Conservation (phyloP, 35 echinoderm and acorn worm genomes). For the Ptychodera flava region DNA sequence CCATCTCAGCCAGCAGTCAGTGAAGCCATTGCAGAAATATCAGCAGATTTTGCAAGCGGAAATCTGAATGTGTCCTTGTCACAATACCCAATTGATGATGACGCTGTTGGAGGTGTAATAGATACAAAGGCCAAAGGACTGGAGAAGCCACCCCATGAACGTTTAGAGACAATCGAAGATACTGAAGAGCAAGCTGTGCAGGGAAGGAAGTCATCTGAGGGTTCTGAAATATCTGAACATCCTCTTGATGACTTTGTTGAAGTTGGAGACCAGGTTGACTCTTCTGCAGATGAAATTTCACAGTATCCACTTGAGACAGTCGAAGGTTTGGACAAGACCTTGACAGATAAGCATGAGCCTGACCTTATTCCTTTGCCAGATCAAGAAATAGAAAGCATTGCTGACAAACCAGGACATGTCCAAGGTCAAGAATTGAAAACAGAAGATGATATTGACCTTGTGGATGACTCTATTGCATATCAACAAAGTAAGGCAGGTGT, state of each 20-base stretch:
- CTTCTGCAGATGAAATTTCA: not conserved
- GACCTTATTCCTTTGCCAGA: not conserved
- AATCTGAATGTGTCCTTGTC: constrained; percentile 46
- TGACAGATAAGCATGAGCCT: not conserved
- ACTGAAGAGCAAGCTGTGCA: not conserved
- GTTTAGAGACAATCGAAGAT: not conserved
- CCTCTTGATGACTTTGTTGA: not conserved
- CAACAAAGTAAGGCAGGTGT: not conserved
- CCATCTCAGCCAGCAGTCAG: constrained; percentile 4
- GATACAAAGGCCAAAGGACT: not conserved
- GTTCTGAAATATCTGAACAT: not conserved
- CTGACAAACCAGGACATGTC: not conserved
- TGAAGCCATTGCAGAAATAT: constrained; percentile 52
- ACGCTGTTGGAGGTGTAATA: constrained; percentile 5
- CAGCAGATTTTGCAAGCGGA: constrained; percentile 54
- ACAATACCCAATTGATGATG: constrained; percentile 33
- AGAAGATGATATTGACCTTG: not conserved
- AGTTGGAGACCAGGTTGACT: too few species aligned
- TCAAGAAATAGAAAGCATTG: not conserved
- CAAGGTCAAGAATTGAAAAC: not conserved
- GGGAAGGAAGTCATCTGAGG: not conserved
- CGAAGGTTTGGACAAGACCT: not conserved
- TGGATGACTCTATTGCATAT: not conserved
- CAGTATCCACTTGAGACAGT: not conserved
- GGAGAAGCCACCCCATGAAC: not conserved